Percentiles rank a stretch among this genome's conserved stretches.
phyloP scores from a whole-genome alignment of 2,797 vertebrate genomes.

The Xyrichtys novacula region DNA sequence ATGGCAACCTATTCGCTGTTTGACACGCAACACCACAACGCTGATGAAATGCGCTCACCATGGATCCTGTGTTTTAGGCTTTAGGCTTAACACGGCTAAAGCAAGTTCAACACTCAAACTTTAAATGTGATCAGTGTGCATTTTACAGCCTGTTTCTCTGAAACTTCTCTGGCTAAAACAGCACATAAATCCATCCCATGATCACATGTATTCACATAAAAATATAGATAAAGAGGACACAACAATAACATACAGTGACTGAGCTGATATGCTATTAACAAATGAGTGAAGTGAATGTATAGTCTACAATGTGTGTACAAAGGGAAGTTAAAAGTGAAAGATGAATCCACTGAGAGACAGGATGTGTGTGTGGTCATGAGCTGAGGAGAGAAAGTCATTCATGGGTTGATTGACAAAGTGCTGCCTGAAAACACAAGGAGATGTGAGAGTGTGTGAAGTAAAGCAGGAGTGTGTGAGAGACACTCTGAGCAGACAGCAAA shows the following conservation, averaged over 20 bases:
- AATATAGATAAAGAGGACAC: neutral
- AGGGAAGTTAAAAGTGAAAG: slow-evolving; percentile 5
- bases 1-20: too few species aligned
- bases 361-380: slow-evolving; percentile 49
- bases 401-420: slow-evolving; percentile 28
- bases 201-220: neutral
- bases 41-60: too few species aligned
- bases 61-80: too few species aligned
- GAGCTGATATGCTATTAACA: neutral
- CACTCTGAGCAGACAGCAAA: slow-evolving; percentile 10
- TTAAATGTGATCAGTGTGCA: neutral
- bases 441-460: slow-evolving; percentile 24
- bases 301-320: neutral
- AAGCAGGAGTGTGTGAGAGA: slow-evolving; percentile 11
- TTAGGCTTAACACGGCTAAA: too few species aligned
- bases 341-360: slow-evolving; percentile 28
- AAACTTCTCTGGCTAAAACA: neutral
- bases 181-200: neutral
- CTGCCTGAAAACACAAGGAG: slow-evolving; percentile 7
- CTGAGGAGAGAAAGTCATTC: slow-evolving; percentile 43
- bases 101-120: neutral
- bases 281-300: neutral
- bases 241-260: neutral
- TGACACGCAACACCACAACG: too few species aligned
- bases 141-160: neutral